A percentile compares a stretch with the other conserved stretches of the same genome.
phyloP scores from a whole-genome alignment of 2,797 vertebrate species.

The Pyrocephalus nanus region DNA sequence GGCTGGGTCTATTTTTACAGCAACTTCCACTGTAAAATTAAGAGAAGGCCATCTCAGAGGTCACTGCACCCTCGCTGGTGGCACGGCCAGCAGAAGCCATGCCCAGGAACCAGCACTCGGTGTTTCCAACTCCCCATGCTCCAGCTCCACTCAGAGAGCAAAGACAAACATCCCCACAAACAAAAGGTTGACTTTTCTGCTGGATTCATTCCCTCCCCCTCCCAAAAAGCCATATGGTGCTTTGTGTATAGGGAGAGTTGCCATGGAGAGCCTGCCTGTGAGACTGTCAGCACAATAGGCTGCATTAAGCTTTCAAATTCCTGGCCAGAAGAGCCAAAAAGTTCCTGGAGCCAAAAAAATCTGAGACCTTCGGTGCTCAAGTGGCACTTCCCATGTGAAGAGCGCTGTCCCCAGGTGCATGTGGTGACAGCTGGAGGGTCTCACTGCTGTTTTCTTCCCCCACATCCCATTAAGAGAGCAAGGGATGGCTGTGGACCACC shows the following conservation, averaged over 20 bases:
- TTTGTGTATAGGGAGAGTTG: slow-evolving; percentile 59
- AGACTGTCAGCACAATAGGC: slow-evolving; percentile 19
- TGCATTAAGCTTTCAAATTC: slow-evolving; percentile 16
- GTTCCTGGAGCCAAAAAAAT: neutral
- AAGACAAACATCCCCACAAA: neutral
- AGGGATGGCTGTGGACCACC: neutral
- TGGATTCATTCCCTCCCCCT: neutral
- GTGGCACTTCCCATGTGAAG: neutral
- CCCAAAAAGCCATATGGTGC: slow-evolving; percentile 50
- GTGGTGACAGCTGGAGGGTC: neutral
- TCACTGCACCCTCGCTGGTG: neutral
- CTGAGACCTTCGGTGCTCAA: neutral
- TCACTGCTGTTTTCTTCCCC: rapidly evolving
- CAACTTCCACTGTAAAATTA: neutral
- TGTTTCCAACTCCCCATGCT: neutral
- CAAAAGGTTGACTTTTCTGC: slow-evolving; percentile 13
- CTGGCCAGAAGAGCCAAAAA: neutral
- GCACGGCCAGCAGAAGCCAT: neutral
- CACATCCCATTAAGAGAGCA: rapidly evolving
- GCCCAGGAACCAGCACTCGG: neutral
- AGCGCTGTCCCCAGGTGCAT: neutral
- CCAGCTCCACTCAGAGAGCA: neutral
- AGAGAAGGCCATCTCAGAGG: neutral
- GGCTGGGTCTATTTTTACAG: neutral
- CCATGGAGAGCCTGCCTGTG: slow-evolving; percentile 56